Conservation (phyloP, 2,113 vertebrate genomes). For the Sarotherodon lohbergeri region DNA sequence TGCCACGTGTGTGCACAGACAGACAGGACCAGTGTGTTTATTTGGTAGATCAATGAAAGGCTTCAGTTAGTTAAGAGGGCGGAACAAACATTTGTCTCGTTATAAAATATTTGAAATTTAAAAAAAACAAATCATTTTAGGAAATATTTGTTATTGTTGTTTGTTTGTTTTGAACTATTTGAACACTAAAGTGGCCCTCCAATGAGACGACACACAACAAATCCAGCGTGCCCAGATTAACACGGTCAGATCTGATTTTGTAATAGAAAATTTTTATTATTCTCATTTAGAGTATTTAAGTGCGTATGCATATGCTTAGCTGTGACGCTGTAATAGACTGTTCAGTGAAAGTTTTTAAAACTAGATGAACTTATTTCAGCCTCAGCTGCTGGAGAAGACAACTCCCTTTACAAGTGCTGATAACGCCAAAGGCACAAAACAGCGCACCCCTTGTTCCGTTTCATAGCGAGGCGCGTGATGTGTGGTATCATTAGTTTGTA, state of each 20-base stretch:
- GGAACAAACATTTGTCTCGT: background rate
- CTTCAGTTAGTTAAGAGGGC: background rate
- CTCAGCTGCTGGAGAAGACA: too few species aligned
- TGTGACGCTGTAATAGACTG: background rate
- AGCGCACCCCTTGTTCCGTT: fast-evolving
- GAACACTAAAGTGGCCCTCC: background rate
- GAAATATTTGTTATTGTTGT: background rate
- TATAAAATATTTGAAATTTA: background rate
- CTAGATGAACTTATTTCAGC: too few species aligned
- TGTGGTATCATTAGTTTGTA: background rate
- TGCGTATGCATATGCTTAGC: background rate
- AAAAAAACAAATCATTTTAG: background rate
- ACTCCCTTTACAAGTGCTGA: too few species aligned
- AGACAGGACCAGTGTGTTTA: background rate
- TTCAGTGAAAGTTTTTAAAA: too few species aligned
- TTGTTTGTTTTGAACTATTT: background rate
- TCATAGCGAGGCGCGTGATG: background rate
- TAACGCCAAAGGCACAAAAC: background rate
- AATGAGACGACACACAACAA: background rate
- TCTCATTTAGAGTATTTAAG: background rate
- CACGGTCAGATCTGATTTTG: background rate
- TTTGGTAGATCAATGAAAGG: background rate
- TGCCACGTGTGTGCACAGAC: background rate
- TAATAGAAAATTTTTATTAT: background rate
- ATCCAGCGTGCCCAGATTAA: background rate